Evolutionary conservation across 2,113 vertebrate genomes (phyloP).

Genomic region (Chamaea fasciata): DNA sequence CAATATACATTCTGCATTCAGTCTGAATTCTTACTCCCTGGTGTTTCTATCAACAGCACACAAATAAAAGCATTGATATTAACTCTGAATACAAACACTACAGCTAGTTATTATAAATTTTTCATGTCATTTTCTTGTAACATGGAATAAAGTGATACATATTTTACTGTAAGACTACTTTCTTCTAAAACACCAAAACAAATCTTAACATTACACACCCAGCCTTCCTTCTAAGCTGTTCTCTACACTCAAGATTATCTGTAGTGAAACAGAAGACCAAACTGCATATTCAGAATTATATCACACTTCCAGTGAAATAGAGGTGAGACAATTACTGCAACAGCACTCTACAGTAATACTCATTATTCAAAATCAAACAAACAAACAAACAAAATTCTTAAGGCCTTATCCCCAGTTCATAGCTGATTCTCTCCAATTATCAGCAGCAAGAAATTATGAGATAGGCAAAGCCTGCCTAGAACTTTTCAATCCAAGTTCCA

Average conservation of each 20-base stretch:
- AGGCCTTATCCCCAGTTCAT: not conserved
- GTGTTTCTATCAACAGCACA: not conserved
- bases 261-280: not conserved
- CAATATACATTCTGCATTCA: slow-evolving; percentile 30
- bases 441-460: not conserved
- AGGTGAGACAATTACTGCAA: not conserved
- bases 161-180: not conserved
- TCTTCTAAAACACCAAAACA: not conserved
- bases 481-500: not conserved
- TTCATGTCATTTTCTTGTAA: not conserved
- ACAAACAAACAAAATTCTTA: not conserved
- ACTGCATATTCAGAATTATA: not conserved
- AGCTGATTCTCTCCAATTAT: not conserved
- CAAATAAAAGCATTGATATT: not conserved
- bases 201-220: not conserved
- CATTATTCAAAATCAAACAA: not conserved
- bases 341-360: not conserved
- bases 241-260: not conserved
- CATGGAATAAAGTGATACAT: not conserved
- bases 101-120: not conserved
- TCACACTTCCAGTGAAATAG: not conserved
- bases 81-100: not conserved
- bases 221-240: not conserved
- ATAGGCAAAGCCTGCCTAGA: not conserved
- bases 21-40: not conserved